Evolutionary conservation across 64 coral and sea anemone genomes (phyloP), one percentile per base, ranked within the genome.

Genomic region (Acropora yongei): DNA sequence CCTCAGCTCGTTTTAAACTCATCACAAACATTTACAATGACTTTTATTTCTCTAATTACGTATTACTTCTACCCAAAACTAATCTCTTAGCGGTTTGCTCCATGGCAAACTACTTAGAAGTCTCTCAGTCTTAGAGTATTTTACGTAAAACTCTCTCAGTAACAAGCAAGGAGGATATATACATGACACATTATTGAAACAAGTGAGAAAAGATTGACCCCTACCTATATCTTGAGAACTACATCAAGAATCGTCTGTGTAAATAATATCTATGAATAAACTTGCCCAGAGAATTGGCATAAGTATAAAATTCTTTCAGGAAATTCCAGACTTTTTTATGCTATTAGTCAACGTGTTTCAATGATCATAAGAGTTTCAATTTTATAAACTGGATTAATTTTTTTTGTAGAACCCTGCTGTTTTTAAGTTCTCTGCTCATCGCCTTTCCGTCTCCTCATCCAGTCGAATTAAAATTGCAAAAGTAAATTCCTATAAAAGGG

Each of bases 331-430:
- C 6, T 72, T 44, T 69, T 69, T 20, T 2, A 30, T n/a, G 68
- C 66, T 68, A 71, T 85, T 48, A 30, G 1, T 85, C 63, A 72
- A 8, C 51, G 51, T 49, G 65, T 85, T 72, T 30, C 43, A 42
- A 72, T 19, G 30, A 30, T 30, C 30, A 30, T 18, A 85, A 49
- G 41, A 71, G 66, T 85, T 85, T 48, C 60, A 48, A 71, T 71
- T 71, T 71, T 40, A 82, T 71, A 85, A 85, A 85, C 16, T 85
- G 82, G 82, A 85, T 85, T 85, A 85, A 85, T 71, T 16, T 85
- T n/a, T 63, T 18, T 49, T 12, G 44, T 44, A 66, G 49, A 45
- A 85, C 44, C 82, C 82, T 85, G 82, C 65, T 85, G 60, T 63
- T 63, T 63, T 63, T 48, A 43, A 71, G 65, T 72, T 47, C 82